phyloP scores from a whole-genome alignment of 2,797 vertebrate genomes.

The Pseudochaenichthys georgianus region DNA sequence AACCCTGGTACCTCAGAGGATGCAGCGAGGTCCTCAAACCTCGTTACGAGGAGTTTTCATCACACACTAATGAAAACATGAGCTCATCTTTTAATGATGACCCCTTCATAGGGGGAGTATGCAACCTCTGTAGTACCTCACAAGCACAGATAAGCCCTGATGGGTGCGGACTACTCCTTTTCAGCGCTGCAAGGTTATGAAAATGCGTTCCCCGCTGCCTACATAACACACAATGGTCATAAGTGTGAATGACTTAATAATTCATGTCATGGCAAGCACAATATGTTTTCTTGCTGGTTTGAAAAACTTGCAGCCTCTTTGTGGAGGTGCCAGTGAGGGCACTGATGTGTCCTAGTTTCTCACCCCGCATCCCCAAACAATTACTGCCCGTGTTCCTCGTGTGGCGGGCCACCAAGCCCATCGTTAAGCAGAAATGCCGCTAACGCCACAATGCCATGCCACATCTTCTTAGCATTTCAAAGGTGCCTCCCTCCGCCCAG shows the following conservation, averaged over 20 bases:
- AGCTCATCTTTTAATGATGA: constrained; percentile 82
- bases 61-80: constrained; percentile 78
- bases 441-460: constrained; percentile 70
- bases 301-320: constrained; percentile 68
- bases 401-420: constrained; percentile 85
- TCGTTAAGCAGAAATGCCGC: constrained; percentile 79
- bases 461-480: constrained; percentile 86
- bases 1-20: constrained; percentile 63
- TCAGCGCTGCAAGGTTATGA: constrained; percentile 41
- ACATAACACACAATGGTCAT: constrained; percentile 60
- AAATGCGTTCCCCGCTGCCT: constrained; percentile 38
- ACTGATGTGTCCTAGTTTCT: constrained; percentile 77
- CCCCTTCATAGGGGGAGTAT: constrained; percentile 39
- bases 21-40: constrained; percentile 77
- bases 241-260: constrained; percentile 67
- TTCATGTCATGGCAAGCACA: constrained; percentile 59
- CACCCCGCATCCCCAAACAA: constrained; percentile 81
- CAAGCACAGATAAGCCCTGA: constrained; percentile 52
- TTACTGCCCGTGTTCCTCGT: constrained; percentile 77
- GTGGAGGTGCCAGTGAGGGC: constrained; percentile 69
- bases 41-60: constrained; percentile 85
- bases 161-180: constrained; percentile 19
- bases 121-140: constrained; percentile 35
- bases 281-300: constrained; percentile 62
- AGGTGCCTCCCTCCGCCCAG: constrained; percentile 71